Base-by-base conservation (phyloP, 2,113 vertebrate genomes). In the Prunella fulvescens region DNA sequence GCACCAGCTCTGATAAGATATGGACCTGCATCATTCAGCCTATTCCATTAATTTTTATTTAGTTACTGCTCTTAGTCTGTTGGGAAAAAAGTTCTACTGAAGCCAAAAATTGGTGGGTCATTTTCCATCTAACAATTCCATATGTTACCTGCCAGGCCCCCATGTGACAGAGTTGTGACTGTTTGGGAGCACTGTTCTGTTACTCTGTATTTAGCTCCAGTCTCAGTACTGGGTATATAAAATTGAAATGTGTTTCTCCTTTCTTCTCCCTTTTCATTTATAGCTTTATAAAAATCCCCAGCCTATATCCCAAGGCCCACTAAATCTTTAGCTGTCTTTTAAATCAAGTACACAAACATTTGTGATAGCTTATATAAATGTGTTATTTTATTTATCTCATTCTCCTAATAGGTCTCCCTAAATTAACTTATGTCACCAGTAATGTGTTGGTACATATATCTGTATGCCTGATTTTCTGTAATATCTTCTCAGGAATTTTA, bases 11-110 rank as follows among this genome's bases (percentile, higher is more conserved):
- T 1, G 51, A 76, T 93, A 85, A 96, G 90, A 85, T 62, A 47
- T 5, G 42, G 69, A 33, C 58, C 67, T 77, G 69, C 69, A 86
- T 42, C 39, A 14, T 48, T 67, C 44, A 60, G 40, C 70, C 61
- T 56, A 25, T 94, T 90, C 81, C 81, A 82, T 28, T 23, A 6
- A n/a, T 88, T 87, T 95, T 91, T 92, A 26, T 92, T 86, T 85
- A 79, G n/a, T 90, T 91, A 64, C n/a, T 72, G 40, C 33, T 64
- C 15, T 87, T 81, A 71, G 12, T 62, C 35, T 17, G 23, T 1
- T 44, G 73, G 53, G 71, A 45, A 57, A 90, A 73, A 42, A 33
- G 26, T 23, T 62, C 45, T 24, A 9, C 33, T 70, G 39, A 33
- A 60, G 70, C 44, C 65, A 50, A 67, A 89, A 89, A 42, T 11